Evolutionary conservation across 1,140 invertebrate genomes (phyloP), one percentile per base, ranked within the genome.

Genomic region (Prorops nasuta): DNA sequence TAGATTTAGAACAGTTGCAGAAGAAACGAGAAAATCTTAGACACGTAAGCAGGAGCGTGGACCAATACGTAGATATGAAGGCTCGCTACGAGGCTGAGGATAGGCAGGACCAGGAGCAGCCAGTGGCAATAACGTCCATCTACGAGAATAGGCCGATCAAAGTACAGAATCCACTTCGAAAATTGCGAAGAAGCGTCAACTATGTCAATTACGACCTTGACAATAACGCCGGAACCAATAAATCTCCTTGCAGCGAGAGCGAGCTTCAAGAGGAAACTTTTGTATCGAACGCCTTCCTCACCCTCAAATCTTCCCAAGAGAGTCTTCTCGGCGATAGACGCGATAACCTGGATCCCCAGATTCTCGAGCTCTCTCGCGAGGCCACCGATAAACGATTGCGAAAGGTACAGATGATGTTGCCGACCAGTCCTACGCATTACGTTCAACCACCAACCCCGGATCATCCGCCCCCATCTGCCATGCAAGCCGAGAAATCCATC

Each of bases 381-480:
- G 66, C 66, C 3, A 74, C 67, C 2, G 74, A 72, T 35, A 77
- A 76, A 47, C 58, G 67, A 51, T 49, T 74, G 31, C 73, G 56
- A 55, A 67, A 69, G 54, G 71, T 78, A 2, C 79, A 80, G 51
- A 79, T 83, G 76, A 78, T 87, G 36, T 60, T 83, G 48, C 85
- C 85, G 1, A 76, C 83, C 19, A 93, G 90, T 55, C 93, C 93
- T 1, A 91, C 91, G 3, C 90, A 94, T 65, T 94, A 95, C 64
- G 83, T 86, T 39, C 92, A 96, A 76, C 93, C 92, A 3, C 92
- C 93, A 0, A 97, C 93, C 3, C 93, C 94, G 0, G 93, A 96
- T 64, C 92, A 94, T 78, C 92, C 93, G 3, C 94, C 94, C 4
- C 94, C 94, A 0, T 91, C 91, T n/a, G 91, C 93, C 4, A 81